Conservation (phyloP, 2,888 invertebrate genomes). For the Dendrolimus pini region DNA sequence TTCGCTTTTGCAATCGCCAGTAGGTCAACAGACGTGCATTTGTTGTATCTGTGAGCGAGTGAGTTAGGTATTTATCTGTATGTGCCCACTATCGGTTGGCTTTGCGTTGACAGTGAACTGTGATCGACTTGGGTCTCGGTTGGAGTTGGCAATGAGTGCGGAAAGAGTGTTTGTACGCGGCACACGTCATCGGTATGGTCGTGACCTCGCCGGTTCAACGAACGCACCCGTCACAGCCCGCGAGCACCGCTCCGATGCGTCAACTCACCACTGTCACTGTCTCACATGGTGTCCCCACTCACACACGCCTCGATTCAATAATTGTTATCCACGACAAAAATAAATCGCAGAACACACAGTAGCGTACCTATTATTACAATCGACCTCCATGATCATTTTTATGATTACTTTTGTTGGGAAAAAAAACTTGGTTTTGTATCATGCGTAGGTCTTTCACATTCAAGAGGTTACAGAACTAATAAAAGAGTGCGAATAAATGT, state of each 20-base stretch:
- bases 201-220: slow-evolving; percentile 74
- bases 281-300: slow-evolving; percentile 22
- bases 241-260: slow-evolving; percentile 50
- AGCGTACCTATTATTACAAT: too few relatives aligned
- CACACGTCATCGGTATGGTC: slow-evolving; percentile 54
- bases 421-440: too few relatives aligned
- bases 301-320: slow-evolving; percentile 13
- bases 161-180: slow-evolving; percentile 37
- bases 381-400: too few relatives aligned
- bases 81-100: too few relatives aligned
- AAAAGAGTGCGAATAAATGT: not conserved
- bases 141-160: slow-evolving; percentile 27
- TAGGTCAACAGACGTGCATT: too few relatives aligned
- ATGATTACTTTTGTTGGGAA: too few relatives aligned
- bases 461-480: not conserved
- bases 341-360: too few relatives aligned
- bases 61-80: too few relatives aligned
- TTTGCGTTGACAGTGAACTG: too few relatives aligned
- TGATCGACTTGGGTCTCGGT: slow-evolving; percentile 11
- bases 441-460: not conserved
- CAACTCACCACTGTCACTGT: slow-evolving; percentile 29
- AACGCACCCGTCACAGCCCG: slow-evolving; percentile 60
- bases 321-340: not conserved
- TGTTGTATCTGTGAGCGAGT: too few relatives aligned
- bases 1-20: too few relatives aligned